phyloP scores from a whole-genome alignment of 2,797 vertebrate species.

The Lithobates sylvaticus region DNA sequence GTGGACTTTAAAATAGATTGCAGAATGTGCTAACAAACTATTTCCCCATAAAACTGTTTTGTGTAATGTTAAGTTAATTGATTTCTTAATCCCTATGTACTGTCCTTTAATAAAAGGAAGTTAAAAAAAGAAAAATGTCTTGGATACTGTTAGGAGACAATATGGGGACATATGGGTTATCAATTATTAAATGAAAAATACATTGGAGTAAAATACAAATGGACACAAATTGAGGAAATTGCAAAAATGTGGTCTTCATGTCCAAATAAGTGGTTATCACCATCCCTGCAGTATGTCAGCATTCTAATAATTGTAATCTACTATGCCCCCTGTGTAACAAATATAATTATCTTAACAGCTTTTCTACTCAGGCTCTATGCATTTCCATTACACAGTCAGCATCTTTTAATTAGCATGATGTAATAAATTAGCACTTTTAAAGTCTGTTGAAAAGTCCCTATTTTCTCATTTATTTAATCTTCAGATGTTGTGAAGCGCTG shows the following conservation, averaged over 20 bases:
- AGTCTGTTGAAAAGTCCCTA: slow-evolving; percentile 73
- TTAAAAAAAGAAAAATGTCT: slow-evolving; percentile 8
- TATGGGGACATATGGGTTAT: slow-evolving; percentile 54
- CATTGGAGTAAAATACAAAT: slow-evolving; percentile 52
- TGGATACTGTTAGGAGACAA: slow-evolving; percentile 22
- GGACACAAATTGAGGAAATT: slow-evolving; percentile 48
- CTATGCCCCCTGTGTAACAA: slow-evolving; percentile 71
- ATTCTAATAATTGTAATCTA: slow-evolving; percentile 75
- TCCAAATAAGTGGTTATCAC: slow-evolving; percentile 64
- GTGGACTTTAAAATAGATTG: too few species aligned
- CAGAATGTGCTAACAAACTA: too few species aligned
- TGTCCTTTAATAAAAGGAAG: not conserved
- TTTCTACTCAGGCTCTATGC: slow-evolving; percentile 72
- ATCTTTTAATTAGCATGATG: slow-evolving; percentile 78
- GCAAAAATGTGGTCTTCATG: slow-evolving; percentile 67
- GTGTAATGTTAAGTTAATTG: too few species aligned
- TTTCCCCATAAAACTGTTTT: too few species aligned
- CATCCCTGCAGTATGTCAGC: slow-evolving; percentile 65
- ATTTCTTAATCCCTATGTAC: not conserved
- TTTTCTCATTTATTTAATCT: slow-evolving; percentile 79
- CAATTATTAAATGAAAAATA: slow-evolving; percentile 59
- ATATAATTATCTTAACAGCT: slow-evolving; percentile 78
- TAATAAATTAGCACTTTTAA: slow-evolving; percentile 79
- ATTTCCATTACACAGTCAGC: slow-evolving; percentile 75
- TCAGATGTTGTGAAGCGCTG: slow-evolving; percentile 74